Evolutionary conservation across 2,888 invertebrate genomes (phyloP).

Genomic region (Drymonia ruficornis): DNA sequence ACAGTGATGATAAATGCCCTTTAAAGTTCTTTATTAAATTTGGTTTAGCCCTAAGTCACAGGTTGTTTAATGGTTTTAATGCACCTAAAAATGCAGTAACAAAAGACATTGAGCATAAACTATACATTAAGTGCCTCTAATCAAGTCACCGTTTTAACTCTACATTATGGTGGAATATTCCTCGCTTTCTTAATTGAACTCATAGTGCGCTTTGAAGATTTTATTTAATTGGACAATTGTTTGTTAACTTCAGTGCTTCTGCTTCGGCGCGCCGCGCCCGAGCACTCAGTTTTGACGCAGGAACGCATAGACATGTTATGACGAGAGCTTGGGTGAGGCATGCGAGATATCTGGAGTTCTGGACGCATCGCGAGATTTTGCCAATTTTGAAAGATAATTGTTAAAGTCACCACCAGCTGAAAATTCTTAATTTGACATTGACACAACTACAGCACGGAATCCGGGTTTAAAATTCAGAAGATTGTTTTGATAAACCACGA

Average conservation of each 20-base stretch:
- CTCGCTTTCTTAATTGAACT: not conserved
- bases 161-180: not conserved
- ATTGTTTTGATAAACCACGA: too few species aligned
- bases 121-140: too few species aligned
- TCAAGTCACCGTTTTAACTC: too few species aligned
- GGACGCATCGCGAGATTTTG: not conserved
- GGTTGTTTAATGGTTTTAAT: not conserved
- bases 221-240: not conserved
- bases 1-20: conserved; percentile 15
- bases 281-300: too few species aligned
- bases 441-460: not conserved
- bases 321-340: too few species aligned
- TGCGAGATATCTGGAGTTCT: too few species aligned
- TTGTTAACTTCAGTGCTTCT: conserved; percentile 3
- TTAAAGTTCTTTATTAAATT: conserved; percentile 1
- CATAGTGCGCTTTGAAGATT: not conserved
- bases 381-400: not conserved
- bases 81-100: not conserved
- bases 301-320: too few species aligned
- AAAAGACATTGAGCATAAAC: not conserved
- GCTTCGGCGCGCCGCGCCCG: too few species aligned
- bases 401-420: not conserved
- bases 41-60: not conserved
- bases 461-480: not conserved
- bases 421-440: not conserved